phyloP scores from a whole-genome alignment of 2,113 vertebrate genomes.

The Smithornis capensis region DNA sequence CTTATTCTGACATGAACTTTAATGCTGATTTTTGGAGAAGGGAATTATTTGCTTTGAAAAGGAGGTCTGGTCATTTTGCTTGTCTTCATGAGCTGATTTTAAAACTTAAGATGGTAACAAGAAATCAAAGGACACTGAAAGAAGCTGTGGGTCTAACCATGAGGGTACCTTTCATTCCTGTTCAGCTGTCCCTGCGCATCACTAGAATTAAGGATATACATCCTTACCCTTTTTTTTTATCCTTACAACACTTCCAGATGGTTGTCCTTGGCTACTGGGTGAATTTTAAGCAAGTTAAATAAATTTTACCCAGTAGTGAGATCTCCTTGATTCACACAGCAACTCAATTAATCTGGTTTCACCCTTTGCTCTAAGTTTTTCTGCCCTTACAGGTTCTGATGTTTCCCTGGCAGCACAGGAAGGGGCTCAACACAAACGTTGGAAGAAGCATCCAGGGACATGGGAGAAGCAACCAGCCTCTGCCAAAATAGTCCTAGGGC shows the following conservation, averaged over 20 bases:
- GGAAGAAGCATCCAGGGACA: not conserved
- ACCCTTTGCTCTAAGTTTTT: not conserved
- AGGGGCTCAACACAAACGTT: not conserved
- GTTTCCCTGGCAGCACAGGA: not conserved
- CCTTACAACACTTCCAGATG: not conserved
- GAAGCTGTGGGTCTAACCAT: not conserved
- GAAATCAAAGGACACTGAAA: not conserved
- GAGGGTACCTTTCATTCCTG: fast-evolving
- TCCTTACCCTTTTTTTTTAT: not conserved
- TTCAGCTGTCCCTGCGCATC: not conserved
- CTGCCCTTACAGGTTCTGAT: not conserved
- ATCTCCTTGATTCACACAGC: not conserved
- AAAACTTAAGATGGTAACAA: not conserved
- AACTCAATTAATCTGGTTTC: not conserved
- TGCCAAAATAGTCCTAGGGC: not conserved
- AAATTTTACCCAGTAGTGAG: fast-evolving
- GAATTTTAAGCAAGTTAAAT: not conserved
- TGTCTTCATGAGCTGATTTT: not conserved
- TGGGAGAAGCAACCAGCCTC: too few relatives aligned
- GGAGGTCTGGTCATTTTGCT: not conserved
- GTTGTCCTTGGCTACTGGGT: not conserved
- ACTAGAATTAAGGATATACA: not conserved
- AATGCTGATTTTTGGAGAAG: not conserved
- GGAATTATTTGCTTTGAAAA: not conserved
- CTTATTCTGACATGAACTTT: not conserved